Evolutionary conservation across 1,140 invertebrate species (phyloP).

Genomic region (Lepidotrigona ventralis): DNA sequence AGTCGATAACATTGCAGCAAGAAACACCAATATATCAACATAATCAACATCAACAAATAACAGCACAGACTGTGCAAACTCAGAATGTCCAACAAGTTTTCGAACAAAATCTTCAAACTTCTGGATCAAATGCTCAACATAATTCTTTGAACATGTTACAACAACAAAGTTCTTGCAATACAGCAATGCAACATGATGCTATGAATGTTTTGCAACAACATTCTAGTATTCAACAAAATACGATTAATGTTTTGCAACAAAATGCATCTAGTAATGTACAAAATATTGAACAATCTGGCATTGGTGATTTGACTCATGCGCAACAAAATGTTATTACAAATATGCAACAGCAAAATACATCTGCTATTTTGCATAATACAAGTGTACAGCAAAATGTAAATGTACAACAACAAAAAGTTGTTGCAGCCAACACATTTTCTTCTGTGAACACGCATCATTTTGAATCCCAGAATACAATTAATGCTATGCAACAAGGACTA

Average conservation of each 20-base stretch:
- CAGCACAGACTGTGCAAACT: constrained; percentile 74
- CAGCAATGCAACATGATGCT: constrained; percentile 58
- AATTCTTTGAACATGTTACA: constrained; percentile 71
- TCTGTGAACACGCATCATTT: constrained; percentile 64
- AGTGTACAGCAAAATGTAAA: constrained; percentile 65
- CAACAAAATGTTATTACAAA: constrained; percentile 62
- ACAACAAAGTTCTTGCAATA: constrained; percentile 61
- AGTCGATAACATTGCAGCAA: constrained; percentile 53
- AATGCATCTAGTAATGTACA: constrained; percentile 62
- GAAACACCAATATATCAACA: constrained; percentile 58
- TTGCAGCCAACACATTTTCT: constrained; percentile 58
- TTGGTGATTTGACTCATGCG: constrained; percentile 46
- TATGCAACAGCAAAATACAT: constrained; percentile 69
- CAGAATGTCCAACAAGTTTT: constrained; percentile 76
- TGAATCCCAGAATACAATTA: constrained; percentile 53
- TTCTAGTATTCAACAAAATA: constrained; percentile 71
- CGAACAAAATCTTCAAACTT: constrained; percentile 74
- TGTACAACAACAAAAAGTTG: constrained; percentile 65
- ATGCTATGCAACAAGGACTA: constrained; percentile 54
- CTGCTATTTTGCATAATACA: constrained; percentile 58
- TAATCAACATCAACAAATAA: constrained; percentile 73
- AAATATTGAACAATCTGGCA: constrained; percentile 64
- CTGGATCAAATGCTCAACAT: constrained; percentile 64
- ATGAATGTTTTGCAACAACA: constrained; percentile 73
- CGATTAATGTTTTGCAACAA: constrained; percentile 72